These are phyloP conservation scores for Anhinga rufa DNA, from an alignment of 2,113 vertebrate genomes.

Conservation along the genomic window DNA sequence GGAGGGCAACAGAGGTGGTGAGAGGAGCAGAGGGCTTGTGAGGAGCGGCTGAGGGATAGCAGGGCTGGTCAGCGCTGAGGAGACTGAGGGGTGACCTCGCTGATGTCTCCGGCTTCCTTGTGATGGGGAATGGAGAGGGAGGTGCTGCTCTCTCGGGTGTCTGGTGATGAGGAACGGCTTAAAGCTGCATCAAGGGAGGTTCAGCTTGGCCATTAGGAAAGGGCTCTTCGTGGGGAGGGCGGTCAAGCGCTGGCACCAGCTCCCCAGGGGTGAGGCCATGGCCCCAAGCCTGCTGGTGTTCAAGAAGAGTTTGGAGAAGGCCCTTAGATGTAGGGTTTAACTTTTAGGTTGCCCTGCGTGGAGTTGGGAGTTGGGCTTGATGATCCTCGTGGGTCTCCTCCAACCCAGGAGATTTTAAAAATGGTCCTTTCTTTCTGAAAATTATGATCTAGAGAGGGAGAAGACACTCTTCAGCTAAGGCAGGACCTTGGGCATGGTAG, in stretches of 20 bases:
- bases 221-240: no score
- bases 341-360: background rate
- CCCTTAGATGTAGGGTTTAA: background rate
- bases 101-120: background rate
- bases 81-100: background rate
- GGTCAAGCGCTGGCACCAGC: background rate
- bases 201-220: background rate
- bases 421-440: background rate
- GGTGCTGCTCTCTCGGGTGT: background rate
- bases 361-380: background rate
- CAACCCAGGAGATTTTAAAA: background rate
- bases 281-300: background rate
- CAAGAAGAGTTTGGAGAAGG: background rate
- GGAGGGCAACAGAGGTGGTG: background rate
- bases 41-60: background rate
- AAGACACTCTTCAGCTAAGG: background rate
- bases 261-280: background rate
- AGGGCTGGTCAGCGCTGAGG: background rate
- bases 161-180: background rate
- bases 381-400: background rate
- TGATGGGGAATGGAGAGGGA: accelerated
- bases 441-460: no score
- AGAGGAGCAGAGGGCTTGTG: background rate
- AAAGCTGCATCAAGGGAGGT: background rate
- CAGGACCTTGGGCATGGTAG: background rate